phyloP scores from a whole-genome alignment of 1,140 invertebrate species.

The Papilio glaucus region DNA sequence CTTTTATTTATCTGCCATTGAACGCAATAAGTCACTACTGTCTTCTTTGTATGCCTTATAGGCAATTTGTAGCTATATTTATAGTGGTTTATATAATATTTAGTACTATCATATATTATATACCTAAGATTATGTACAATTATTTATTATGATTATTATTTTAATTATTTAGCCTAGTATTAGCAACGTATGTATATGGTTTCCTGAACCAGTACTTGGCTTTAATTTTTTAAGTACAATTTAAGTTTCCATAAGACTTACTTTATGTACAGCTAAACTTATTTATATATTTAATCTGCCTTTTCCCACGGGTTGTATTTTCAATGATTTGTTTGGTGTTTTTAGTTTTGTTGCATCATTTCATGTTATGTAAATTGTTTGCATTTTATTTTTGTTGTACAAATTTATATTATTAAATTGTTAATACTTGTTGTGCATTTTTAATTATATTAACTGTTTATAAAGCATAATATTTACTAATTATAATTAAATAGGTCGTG shows the following conservation, averaged over 20 bases:
- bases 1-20: constrained; percentile 19
- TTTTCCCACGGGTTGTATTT: constrained; percentile 29
- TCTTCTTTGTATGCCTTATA: constrained; percentile 52
- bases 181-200: constrained; percentile 50
- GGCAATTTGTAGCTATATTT: constrained; percentile 54
- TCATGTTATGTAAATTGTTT: constrained; percentile 42
- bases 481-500: too few relatives aligned
- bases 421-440: constrained; percentile 50
- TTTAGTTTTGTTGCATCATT: constrained; percentile 45
- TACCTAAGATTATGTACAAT: constrained; percentile 49
- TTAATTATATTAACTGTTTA: constrained; percentile 16
- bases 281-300: not conserved
- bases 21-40: constrained; percentile 41
- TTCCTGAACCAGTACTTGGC: constrained; percentile 62
- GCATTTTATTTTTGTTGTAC: constrained; percentile 41
- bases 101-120: constrained; percentile 52
- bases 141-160: constrained; percentile 41
- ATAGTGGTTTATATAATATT: constrained; percentile 11
- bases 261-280: constrained; percentile 27
- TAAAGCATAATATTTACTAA: not conserved
- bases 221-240: constrained; percentile 74
- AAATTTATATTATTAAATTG: constrained; percentile 52
- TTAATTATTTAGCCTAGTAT: constrained; percentile 43
- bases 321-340: constrained; percentile 8
- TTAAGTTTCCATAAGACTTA: constrained; percentile 49